Base-by-base conservation (phyloP, 2,888 invertebrate genomes). In the Zaprionus lineosus region DNA sequence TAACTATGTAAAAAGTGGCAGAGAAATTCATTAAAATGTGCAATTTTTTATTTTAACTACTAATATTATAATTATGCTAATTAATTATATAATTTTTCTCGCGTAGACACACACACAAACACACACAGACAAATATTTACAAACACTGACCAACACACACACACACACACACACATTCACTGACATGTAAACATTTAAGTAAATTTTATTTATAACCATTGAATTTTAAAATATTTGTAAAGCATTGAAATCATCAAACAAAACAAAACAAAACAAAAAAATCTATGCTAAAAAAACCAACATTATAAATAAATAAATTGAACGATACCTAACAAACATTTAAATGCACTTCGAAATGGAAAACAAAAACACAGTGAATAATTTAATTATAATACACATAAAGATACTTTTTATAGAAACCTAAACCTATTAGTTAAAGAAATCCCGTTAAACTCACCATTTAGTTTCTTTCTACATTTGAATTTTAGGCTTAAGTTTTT, bases 11-110 rank as follows among this genome's bases (percentile, higher is more conserved):
- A 53, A 71, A 68, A 70, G 57, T 56, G 66, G 40, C 55, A 62
- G 58, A 69, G 19, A 70, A 40, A 48, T 48, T 34, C 41, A 62
- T 81, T 81, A 61, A 79, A 79, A 75, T 82, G 81, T 82, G 81
- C 81, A 82, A 82, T 82, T 83, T 61, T 73, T 63, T 67, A 67
- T 46, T 60, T 57, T 69, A 46, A 58, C 58, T 8, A 50, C 29
- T 70, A 74, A 58, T 59, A 56, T 65, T 65, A 70, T 36, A 37
- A 47, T 51, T 48, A 46, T 37, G 8, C 11, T 39, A 41, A 64
- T 40, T 59, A 53, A 71, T 63, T 67, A 56, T 53, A 48, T 50
- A 57, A 64, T 60, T 69, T 68, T 34, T 61, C 67, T 61, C 36
- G 48, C 33, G 53, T n/a, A n/a, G n/a, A n/a, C n/a, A n/a, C 48